Conservation (phyloP, 2,113 vertebrate genomes). For the Centrocercus urophasianus region DNA sequence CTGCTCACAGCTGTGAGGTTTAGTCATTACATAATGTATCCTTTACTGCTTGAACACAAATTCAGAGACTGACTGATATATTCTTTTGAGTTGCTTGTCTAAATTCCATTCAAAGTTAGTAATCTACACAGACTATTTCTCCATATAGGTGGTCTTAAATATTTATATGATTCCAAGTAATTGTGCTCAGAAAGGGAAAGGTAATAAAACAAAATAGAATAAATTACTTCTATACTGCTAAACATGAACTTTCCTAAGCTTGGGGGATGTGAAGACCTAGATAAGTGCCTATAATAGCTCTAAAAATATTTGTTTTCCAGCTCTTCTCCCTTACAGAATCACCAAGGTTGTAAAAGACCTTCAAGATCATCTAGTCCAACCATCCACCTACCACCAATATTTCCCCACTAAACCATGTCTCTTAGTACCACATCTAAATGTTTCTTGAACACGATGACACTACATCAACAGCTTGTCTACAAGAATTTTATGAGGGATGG, state of each 20-base stretch:
- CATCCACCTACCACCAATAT: too few relatives aligned
- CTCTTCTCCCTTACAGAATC: not conserved
- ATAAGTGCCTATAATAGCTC: not conserved
- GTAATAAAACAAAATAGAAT: not conserved
- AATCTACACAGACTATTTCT: not conserved
- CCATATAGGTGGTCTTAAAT: not conserved
- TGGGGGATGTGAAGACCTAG: not conserved
- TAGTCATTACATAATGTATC: not conserved
- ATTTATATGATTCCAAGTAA: not conserved
- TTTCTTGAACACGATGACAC: not conserved
- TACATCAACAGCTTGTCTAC: not conserved
- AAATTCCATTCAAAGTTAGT: not conserved
- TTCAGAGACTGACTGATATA: not conserved
- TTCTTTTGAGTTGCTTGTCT: not conserved
- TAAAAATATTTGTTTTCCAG: not conserved
- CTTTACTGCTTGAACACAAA: not conserved
- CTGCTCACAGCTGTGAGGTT: not conserved
- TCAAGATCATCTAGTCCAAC: too few relatives aligned
- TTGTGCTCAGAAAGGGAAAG: not conserved
- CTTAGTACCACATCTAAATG: too few relatives aligned
- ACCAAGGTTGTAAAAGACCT: too few relatives aligned
- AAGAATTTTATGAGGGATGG: not conserved
- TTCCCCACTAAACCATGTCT: too few relatives aligned
- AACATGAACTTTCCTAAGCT: not conserved
- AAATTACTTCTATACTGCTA: not conserved